These are phyloP conservation scores for Hycleus cichorii DNA, from an alignment of 1,140 invertebrate genomes.

Conservation along the genomic window DNA sequence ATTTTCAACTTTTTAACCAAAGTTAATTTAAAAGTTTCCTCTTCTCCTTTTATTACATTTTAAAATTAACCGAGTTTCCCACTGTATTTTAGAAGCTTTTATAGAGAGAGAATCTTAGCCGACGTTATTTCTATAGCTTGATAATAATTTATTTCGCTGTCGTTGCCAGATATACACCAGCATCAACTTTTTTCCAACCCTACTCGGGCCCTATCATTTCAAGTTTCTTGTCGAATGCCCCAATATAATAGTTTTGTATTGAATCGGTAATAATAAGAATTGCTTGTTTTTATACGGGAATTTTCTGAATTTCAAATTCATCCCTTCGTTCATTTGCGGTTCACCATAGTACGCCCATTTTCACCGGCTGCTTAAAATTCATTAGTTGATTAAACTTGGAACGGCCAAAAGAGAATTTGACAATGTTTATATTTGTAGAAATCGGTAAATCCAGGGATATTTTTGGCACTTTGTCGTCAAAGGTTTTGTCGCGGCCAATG, in stretches of 20 bases:
- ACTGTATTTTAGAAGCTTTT: constrained; percentile 12
- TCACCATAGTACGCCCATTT: constrained; percentile 5
- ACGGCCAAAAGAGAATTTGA: constrained; percentile 3
- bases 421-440: not conserved
- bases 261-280: too few species aligned
- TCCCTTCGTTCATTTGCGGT: constrained; percentile 9
- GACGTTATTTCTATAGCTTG: constrained; percentile 10
- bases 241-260: not conserved
- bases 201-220: too few species aligned
- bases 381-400: constrained; percentile 6
- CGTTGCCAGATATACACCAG: constrained; percentile 10
- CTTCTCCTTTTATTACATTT: constrained; percentile 11
- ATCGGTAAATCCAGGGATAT: constrained; percentile 1
- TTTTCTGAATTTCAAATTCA: not conserved
- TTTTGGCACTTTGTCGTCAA: too few species aligned
- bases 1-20: constrained; percentile 10
- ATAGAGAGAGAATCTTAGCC: constrained; percentile 12
- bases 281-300: too few species aligned
- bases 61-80: constrained; percentile 13
- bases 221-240: not conserved
- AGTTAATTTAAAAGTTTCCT: constrained; percentile 14
- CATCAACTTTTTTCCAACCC: constrained; percentile 3
- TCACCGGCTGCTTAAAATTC: constrained; percentile 11
- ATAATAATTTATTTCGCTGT: constrained; percentile 13
- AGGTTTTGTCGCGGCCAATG: too few species aligned